Evolutionary conservation across 2,888 invertebrate species (phyloP), one percentile per base, ranked within the genome.

Genomic region (Macrosoma leucophasiata): DNA sequence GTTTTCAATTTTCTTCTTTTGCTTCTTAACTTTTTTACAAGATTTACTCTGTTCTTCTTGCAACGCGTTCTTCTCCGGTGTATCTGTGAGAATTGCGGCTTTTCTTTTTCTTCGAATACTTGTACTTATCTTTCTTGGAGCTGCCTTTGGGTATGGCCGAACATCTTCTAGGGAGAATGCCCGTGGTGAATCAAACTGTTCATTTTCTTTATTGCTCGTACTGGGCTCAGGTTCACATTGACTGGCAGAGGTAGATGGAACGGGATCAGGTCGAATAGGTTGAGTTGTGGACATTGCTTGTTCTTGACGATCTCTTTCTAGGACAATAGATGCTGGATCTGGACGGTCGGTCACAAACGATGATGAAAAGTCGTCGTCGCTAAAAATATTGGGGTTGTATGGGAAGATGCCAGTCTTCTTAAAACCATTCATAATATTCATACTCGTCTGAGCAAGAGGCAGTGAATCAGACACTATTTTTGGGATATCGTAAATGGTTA

Each of bases 321-420:
- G 36, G 25, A 23, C 24, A 26, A 25, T 29, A 39, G 29, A 34
- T 42, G 40, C 36, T 37, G 34, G 30, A 22, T 36, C 34, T 36
- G 42, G 43, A 37, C 50, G 41, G 19, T 50, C 45, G 13, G 52
- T 52, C 12, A 50, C 48, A 48, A 47, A 52, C 34, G 43, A 44
- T 38, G 49, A 39, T 24, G 43, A 41, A 41, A 48, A 48, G 30
- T 42, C 35, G 36, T 36, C 33, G 15, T 38, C 38, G 25, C 29
- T 20, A 35, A 41, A 41, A 34, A 34, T 37, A 18, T 41, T 34
- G 42, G 33, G 13, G 29, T 46, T 49, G 37, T 36, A 39, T 18
- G 45, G 46, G 26, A 37, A 46, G 29, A 52, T 49, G 42, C 45
- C 43, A 20, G 47, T 41, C 36, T 47, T 46, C 39, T 26, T 22